Conservation (phyloP, 2,113 vertebrate species). For the Butorides virescens region DNA sequence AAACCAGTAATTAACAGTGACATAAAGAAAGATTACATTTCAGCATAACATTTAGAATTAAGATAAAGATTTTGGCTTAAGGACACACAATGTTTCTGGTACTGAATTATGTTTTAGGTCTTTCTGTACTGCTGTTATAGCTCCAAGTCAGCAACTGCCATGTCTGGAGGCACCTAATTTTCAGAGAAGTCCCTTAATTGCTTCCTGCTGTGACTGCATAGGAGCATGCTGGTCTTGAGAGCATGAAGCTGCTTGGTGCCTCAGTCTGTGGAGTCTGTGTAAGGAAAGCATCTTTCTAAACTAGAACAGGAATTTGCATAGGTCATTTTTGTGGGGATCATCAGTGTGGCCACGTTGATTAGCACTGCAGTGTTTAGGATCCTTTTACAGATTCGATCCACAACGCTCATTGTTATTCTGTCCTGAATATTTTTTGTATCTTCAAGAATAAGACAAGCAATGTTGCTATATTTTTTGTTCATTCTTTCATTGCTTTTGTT, state of each 20-base stretch:
- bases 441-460: neutral
- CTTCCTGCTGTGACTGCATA: neutral
- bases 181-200: conserved; percentile 14
- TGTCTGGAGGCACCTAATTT: conserved; percentile 6
- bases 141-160: neutral
- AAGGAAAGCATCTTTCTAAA: neutral
- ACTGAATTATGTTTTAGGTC: neutral
- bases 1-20: neutral
- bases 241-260: neutral
- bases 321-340: neutral
- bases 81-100: neutral
- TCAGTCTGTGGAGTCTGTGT: neutral
- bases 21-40: neutral
- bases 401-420: neutral
- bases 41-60: neutral
- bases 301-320: neutral
- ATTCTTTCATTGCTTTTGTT: neutral
- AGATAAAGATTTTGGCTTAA: neutral
- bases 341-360: neutral
- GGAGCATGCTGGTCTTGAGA: neutral
- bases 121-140: neutral
- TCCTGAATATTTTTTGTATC: neutral
- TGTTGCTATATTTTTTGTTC: neutral
- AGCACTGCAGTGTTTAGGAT: neutral
- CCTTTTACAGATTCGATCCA: fast-evolving